These are phyloP conservation scores for Pantherophis alleghaniensis DNA, from an alignment of 2,797 vertebrate genomes.

Conservation along the genomic window DNA sequence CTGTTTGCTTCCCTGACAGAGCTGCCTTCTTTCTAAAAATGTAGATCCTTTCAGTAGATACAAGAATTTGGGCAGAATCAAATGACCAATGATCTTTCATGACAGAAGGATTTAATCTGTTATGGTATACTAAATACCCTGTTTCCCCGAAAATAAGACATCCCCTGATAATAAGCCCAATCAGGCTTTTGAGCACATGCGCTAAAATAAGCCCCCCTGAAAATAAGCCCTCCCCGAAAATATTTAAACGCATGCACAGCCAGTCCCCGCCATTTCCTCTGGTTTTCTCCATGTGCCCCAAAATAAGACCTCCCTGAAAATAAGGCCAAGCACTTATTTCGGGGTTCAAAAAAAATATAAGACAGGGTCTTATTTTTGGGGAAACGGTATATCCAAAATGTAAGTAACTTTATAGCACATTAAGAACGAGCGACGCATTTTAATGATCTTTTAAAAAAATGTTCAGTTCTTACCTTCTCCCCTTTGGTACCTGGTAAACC, in stretches of 20 bases:
- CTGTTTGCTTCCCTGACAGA: background rate
- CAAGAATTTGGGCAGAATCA: background rate
- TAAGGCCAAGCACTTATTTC: too few species aligned
- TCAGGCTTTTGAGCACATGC: too few species aligned
- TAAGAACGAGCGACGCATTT: background rate
- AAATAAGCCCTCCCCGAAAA: too few species aligned
- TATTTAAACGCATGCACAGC: too few species aligned
- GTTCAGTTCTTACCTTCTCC: constrained; percentile 81
- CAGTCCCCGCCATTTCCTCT: too few species aligned
- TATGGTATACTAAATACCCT: background rate
- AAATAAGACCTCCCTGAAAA: too few species aligned
- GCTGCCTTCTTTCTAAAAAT: background rate
- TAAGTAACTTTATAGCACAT: background rate
- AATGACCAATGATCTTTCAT: background rate
- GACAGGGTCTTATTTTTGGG: too few species aligned
- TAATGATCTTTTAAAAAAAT: background rate
- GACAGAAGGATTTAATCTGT: background rate
- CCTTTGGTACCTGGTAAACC: constrained; percentile 93
- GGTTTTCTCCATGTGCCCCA: too few species aligned
- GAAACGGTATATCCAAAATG: background rate
- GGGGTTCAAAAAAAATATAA: too few species aligned
- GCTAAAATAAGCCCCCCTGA: too few species aligned
- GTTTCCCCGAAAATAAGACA: too few species aligned
- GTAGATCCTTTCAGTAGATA: background rate
- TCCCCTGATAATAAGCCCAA: too few species aligned